Percentiles rank a stretch among this genome's conserved stretches.
phyloP scores from a whole-genome alignment of 2,797 vertebrate genomes.

The Eutrigla gurnardus region DNA sequence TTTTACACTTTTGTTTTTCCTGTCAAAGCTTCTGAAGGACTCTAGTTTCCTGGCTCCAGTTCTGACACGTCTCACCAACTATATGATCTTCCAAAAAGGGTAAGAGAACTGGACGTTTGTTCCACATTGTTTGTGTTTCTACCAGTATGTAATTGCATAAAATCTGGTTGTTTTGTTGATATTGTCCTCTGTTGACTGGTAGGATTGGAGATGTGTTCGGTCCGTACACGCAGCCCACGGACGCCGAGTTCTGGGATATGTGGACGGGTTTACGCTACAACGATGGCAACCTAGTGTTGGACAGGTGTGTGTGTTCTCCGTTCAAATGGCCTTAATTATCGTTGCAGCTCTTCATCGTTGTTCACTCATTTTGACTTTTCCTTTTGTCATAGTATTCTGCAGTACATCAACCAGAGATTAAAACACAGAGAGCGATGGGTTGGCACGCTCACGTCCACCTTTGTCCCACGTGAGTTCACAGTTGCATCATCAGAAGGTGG shows the following conservation, averaged over 20 bases:
- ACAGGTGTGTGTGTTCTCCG: constrained; percentile 84
- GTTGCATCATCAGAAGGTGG: neutral
- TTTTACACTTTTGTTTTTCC: constrained; percentile 17
- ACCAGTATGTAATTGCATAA: neutral
- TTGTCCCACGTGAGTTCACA: constrained; percentile 89
- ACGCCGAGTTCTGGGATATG: constrained; percentile 95
- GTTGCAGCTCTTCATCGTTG: neutral
- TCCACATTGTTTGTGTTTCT: neutral
- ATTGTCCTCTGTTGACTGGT: neutral
- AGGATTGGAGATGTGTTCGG: constrained; percentile 94
- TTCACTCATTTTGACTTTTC: neutral
- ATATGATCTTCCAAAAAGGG: constrained; percentile 90
- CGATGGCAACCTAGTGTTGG: constrained; percentile 92
- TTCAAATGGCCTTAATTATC: neutral
- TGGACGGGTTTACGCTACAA: constrained; percentile 92
- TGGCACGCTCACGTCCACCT: constrained; percentile 88
- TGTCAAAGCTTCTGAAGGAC: constrained; percentile 91
- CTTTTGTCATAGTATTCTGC: constrained; percentile 85
- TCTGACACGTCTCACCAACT: constrained; percentile 90
- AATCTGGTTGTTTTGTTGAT: neutral
- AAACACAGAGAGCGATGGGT: constrained; percentile 94
- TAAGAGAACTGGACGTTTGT: constrained; percentile 62
- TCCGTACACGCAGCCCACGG: constrained; percentile 92
- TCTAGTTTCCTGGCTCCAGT: constrained; percentile 87
- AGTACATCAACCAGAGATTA: constrained; percentile 94